Evolutionary conservation across 2,888 invertebrate species (phyloP), one percentile per base, ranked within the genome.

Genomic region (Labia minor): DNA sequence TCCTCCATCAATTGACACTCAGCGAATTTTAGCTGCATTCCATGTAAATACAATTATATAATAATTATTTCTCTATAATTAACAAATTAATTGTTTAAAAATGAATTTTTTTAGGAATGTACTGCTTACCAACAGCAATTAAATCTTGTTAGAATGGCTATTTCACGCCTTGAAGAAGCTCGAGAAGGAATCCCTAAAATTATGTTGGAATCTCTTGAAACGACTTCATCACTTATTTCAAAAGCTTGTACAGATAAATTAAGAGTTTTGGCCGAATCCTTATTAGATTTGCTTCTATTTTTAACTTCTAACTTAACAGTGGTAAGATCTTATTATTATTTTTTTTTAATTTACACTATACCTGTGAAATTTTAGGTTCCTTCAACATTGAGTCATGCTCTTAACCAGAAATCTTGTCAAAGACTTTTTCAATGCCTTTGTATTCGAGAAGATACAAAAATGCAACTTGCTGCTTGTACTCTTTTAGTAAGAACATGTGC

Each of bases 41-140:
- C 80, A 81, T 73, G 80, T 79, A 74, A 68, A 65, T 68, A 19
- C 21, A n/a, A n/a, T n/a, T n/a, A n/a, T n/a, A n/a, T n/a, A n/a
- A 78, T 64, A 74, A 73, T 1, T n/a, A 19, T 19, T n/a, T 26
- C 26, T 26, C 8, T 26, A 6, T 26, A 8, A 26, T 26, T 8
- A 26, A 26, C n/a, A 26, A 26, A 8, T 26, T 26, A 26, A n/a
- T n/a, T n/a, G n/a, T n/a, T 26, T 26, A 26, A 26, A 3, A 26
- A 26, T 62, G 16, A 33, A 65, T 68, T 65, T 66, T 68, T 75
- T 73, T 77, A 89, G 83, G 93, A 94, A 78, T 93, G 94, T 74
- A 85, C 92, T 72, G 88, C 89, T 72, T 84, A 94, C 64, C 95
- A 95, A 78, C 88, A 91, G 71, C 95, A 95, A 77, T 78, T 94